These are phyloP conservation scores for Alectoris magna DNA, from an alignment of 2,797 vertebrate genomes.

Conservation along the genomic window DNA sequence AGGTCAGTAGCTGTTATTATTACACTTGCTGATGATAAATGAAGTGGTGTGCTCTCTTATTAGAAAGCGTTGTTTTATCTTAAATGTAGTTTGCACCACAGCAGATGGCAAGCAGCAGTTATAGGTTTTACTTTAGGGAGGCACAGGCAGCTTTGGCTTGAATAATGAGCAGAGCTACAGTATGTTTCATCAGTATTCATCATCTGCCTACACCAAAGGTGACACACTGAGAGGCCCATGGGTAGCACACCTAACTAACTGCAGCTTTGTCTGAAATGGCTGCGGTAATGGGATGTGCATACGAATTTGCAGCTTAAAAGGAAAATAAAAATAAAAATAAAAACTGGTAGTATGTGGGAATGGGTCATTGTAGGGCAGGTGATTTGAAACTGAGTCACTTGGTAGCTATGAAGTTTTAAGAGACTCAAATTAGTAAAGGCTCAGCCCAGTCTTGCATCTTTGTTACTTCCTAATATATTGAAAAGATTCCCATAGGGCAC, in stretches of 20 bases:
- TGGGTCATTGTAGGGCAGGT: background rate
- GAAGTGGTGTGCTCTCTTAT: background rate
- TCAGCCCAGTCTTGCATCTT: background rate
- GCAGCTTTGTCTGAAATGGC: background rate
- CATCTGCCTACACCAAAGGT: background rate
- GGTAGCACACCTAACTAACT: background rate
- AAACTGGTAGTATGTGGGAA: background rate
- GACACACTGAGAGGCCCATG: background rate
- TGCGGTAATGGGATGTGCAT: background rate
- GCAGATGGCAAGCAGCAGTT: background rate
- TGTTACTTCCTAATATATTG: too few relatives aligned
- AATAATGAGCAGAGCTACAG: background rate
- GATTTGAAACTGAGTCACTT: background rate
- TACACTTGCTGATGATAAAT: background rate
- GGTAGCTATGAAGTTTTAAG: background rate
- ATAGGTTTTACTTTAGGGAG: background rate
- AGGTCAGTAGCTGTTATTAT: background rate
- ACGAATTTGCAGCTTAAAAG: background rate
- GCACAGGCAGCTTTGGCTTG: background rate
- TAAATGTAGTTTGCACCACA: background rate
- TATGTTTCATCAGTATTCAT: background rate
- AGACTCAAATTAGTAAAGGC: rapidly evolving
- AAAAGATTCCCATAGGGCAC: too few relatives aligned
- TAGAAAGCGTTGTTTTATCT: background rate
- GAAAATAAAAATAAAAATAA: background rate